phyloP scores from a whole-genome alignment of 2,797 vertebrate species.

The Mus minutoides region DNA sequence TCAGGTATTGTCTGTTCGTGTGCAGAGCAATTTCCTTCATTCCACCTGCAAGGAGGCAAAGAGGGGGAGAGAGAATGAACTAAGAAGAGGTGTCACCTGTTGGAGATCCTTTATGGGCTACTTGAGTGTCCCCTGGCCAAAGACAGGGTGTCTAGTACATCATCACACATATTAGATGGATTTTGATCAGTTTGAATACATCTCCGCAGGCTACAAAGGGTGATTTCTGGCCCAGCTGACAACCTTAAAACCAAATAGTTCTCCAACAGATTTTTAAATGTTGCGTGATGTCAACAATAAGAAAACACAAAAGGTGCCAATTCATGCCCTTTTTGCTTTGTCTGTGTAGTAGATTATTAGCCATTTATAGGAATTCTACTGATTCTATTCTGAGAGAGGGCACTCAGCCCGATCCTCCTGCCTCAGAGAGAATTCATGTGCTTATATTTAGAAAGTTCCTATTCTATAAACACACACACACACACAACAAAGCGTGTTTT shows the following conservation, averaged over 20 bases:
- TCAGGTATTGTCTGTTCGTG: constrained; percentile 94
- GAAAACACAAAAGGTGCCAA: not conserved
- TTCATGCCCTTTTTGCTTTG: not conserved
- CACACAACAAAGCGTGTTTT: constrained; percentile 55
- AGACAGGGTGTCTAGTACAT: not conserved
- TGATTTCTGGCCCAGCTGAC: not conserved
- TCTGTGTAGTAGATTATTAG: not conserved
- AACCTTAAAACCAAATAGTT: not conserved
- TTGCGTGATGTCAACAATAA: not conserved
- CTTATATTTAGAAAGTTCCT: constrained; percentile 72
- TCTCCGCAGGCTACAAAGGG: not conserved
- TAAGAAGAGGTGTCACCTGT: not conserved
- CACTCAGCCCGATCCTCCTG: constrained; percentile 20
- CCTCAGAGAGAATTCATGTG: constrained; percentile 28
- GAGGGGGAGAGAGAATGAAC: not conserved
- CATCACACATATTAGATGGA: not conserved
- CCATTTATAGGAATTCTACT: constrained; percentile 49
- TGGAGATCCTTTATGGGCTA: not conserved
- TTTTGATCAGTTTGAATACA: not conserved
- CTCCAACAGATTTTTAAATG: not conserved
- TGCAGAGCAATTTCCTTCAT: constrained; percentile 97
- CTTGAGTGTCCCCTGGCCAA: not conserved
- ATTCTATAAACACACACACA: constrained; percentile 54
- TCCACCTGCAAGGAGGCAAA: constrained; percentile 89
- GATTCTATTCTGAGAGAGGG: constrained; percentile 18